A percentile compares a stretch with the other conserved stretches of the same genome.
Conservation (phyloP, 2,888 invertebrate genomes). For the Drosophila fulvimacula region DNA sequence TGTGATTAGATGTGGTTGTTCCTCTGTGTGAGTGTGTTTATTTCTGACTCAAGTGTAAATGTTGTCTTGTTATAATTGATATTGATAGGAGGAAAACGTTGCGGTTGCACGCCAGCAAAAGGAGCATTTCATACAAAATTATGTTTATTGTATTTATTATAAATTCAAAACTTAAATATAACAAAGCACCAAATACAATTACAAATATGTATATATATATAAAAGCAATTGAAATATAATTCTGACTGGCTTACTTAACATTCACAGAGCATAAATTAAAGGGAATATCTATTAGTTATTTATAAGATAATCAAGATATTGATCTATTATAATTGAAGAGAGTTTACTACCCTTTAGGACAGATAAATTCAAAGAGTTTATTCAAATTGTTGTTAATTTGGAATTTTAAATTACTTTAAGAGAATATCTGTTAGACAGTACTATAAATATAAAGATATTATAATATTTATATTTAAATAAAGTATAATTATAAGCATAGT, state of each 20-base stretch:
- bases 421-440: neutral
- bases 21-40: neutral
- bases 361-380: neutral
- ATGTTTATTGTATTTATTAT: conserved; percentile 31
- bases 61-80: conserved; percentile 40
- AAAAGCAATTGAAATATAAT: neutral
- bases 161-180: conserved; percentile 22
- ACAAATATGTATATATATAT: conserved; percentile 8
- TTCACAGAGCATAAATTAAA: conserved; percentile 4
- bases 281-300: neutral
- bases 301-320: neutral
- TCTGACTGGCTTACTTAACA: neutral
- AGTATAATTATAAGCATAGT: neutral
- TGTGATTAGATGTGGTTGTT: conserved; percentile 40
- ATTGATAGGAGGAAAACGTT: conserved; percentile 32
- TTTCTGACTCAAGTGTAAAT: conserved; percentile 26
- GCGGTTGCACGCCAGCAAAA: conserved; percentile 12
- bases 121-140: conserved; percentile 9
- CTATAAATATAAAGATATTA: neutral
- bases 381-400: neutral
- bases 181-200: conserved; percentile 37
- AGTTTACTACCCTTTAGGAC: neutral
- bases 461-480: neutral
- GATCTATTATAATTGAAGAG: neutral
- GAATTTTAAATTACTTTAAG: neutral